These are phyloP conservation scores for Bombus superbus DNA, from an alignment of 1,140 invertebrate genomes.

Conservation along the genomic window DNA sequence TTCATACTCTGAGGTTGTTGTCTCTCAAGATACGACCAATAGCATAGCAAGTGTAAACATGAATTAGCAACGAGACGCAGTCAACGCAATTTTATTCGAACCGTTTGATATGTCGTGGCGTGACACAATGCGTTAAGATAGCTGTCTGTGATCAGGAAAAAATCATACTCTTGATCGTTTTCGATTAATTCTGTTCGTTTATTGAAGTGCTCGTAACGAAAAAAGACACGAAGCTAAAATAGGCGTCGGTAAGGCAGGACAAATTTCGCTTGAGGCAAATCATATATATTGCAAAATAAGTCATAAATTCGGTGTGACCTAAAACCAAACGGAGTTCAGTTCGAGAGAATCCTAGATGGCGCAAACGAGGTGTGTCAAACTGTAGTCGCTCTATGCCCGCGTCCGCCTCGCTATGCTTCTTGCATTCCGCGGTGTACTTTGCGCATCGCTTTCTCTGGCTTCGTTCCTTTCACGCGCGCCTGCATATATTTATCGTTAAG, in stretches of 20 bases:
- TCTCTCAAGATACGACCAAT: background rate
- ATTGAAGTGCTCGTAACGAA: no score
- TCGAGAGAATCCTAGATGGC: background rate
- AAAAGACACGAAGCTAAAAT: no score
- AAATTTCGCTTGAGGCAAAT: no score
- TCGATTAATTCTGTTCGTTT: no score
- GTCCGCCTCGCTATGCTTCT: background rate
- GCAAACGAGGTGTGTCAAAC: background rate
- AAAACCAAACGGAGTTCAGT: no score
- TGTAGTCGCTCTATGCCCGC: background rate
- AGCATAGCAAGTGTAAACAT: background rate
- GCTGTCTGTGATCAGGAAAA: background rate
- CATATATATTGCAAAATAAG: no score
- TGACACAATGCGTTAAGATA: background rate
- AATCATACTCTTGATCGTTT: background rate
- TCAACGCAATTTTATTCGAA: background rate
- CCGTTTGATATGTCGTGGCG: background rate
- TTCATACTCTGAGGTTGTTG: background rate
- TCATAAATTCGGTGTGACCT: no score
- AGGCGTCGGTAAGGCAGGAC: fast-evolving
- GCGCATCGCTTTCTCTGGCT: no score
- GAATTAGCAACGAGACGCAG: background rate
- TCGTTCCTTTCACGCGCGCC: background rate
- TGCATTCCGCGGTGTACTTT: background rate
- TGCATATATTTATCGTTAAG: constrained; percentile 55